A percentile compares a stretch with the other conserved stretches of the same genome.
phyloP scores from a whole-genome alignment of 2,797 vertebrate genomes.

The Tadarida brasiliensis region DNA sequence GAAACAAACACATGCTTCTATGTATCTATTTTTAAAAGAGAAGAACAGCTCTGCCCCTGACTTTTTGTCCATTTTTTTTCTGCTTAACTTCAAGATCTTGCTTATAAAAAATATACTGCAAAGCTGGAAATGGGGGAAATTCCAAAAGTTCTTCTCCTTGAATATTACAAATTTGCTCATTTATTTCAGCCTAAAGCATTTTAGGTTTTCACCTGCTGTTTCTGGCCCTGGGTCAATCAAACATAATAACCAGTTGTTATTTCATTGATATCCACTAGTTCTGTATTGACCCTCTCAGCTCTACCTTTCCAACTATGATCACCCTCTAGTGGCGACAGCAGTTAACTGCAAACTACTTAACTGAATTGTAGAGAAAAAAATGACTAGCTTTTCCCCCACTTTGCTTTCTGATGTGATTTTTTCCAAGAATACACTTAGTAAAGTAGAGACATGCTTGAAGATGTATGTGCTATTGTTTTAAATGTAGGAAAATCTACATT shows the following conservation, averaged over 20 bases:
- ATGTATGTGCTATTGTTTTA: background rate
- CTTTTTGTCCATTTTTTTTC: background rate
- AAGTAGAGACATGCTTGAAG: background rate
- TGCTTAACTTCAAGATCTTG: conserved; percentile 15
- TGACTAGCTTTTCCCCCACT: background rate
- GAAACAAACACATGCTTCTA: conserved; percentile 75
- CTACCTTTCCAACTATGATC: background rate
- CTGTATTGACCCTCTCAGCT: background rate
- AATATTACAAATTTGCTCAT: background rate
- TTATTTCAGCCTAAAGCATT: background rate
- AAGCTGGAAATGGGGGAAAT: background rate
- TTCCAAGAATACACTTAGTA: conserved; percentile 36
- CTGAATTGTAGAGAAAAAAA: background rate
- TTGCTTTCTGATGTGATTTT: background rate
- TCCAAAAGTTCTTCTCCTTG: background rate
- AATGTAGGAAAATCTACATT: background rate
- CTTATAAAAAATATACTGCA: background rate
- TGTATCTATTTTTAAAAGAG: conserved; percentile 73
- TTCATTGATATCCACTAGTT: background rate
- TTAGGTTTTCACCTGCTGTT: background rate
- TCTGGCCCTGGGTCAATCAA: background rate
- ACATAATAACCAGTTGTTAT: background rate
- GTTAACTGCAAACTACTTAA: conserved; percentile 36
- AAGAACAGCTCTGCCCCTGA: conserved; percentile 48
- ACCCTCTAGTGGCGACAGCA: conserved; percentile 61